Evolutionary conservation across 1,140 invertebrate genomes (phyloP).

Genomic region (Neodiprion fabricii): DNA sequence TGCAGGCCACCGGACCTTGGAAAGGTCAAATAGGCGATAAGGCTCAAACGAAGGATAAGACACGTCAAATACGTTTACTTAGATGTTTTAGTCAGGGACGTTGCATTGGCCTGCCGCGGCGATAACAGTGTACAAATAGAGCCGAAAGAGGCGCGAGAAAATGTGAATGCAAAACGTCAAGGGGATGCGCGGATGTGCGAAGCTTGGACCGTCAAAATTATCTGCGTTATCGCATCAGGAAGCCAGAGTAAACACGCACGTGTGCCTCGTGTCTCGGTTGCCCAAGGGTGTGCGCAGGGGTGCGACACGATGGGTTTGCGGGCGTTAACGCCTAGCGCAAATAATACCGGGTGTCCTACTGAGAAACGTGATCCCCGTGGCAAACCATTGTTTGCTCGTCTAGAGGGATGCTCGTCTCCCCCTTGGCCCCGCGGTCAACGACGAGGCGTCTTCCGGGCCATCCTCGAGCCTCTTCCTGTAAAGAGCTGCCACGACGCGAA

Average conservation of each 20-base stretch:
- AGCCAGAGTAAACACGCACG: slow-evolving; percentile 21
- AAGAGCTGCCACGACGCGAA: background rate
- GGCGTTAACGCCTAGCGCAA: slow-evolving; percentile 31
- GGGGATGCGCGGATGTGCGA: background rate
- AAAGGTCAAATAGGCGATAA: background rate
- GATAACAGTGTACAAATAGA: too few species aligned
- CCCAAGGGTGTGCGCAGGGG: background rate
- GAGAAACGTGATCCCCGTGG: slow-evolving; percentile 47
- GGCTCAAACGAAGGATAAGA: background rate
- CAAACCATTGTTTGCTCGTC: slow-evolving; percentile 44
- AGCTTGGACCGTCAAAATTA: slow-evolving; percentile 19
- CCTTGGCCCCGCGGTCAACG: background rate
- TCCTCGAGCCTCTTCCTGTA: background rate
- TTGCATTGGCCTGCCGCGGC: too few species aligned
- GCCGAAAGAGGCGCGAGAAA: background rate
- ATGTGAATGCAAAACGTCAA: background rate
- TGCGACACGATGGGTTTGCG: slow-evolving; percentile 13
- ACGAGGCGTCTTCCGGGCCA: slow-evolving; percentile 27
- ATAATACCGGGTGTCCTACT: slow-evolving; percentile 41
- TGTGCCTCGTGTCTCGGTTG: slow-evolving; percentile 11
- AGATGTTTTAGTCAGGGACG: too few species aligned
- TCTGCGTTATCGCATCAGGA: slow-evolving; percentile 34
- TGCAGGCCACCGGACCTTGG: background rate
- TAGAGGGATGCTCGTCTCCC: slow-evolving; percentile 11
- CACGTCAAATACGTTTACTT: background rate